Base-by-base conservation (phyloP, 2,888 invertebrate genomes). In the Oegoconia quadripuncta region DNA sequence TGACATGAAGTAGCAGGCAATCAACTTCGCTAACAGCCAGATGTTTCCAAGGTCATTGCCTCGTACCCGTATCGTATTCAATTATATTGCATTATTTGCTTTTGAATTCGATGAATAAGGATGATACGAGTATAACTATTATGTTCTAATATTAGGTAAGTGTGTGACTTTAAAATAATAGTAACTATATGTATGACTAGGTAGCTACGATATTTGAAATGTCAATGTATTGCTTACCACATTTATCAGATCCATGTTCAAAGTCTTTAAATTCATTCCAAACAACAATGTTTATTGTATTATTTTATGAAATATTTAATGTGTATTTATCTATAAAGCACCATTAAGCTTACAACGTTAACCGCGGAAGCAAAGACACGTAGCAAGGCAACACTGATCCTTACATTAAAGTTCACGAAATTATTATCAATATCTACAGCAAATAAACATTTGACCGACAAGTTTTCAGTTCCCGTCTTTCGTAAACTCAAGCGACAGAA, bases 311-410 rank as follows among this genome's bases (percentile, higher is more conserved):
- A n/a, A n/a, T n/a, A n/a, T n/a, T n/a, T n/a, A 46, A 43, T 32
- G 23, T 42, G 37, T 64, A 63, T 57, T 13, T 54, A 66, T 60
- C 60, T 72, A 66, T 58, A 64, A 82, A 84, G 84, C 84, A 86
- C 83, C 82, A 67, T 72, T n/a, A 76, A 78, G 75, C 75, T 77
- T 73, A 68, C 59, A 65, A 75, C 58, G 66, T 74, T 68, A 74
- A 79, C 71, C 74, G 82, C 83, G 77, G 76, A 72, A 84, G 79
- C 82, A 82, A 86, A 83, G 86, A 84, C 86, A 87, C 87, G 73
- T 77, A 80, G 81, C 86, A 87, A 87, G 87, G 87, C 87, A 86
- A 84, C 84, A 84, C 79, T 70, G 75, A 81, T 74, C 56, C 59
- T 70, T 78, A 81, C 64, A 66, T 64, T 73, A 72, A 63, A 57